These are phyloP conservation scores for Elysia crispata DNA, from an alignment of 2,888 invertebrate genomes.

Conservation along the genomic window DNA sequence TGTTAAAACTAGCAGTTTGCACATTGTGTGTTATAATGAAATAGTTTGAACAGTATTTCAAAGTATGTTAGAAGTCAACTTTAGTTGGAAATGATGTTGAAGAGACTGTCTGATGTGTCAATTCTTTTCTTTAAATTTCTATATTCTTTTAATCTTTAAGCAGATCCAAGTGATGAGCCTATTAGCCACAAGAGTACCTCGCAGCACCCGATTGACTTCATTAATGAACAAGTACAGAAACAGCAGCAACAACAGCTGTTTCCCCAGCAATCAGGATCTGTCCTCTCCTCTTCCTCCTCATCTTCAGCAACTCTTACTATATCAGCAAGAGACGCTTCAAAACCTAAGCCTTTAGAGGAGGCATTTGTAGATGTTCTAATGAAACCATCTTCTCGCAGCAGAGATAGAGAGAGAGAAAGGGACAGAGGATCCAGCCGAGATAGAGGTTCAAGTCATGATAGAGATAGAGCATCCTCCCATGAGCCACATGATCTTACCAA, in stretches of 20 bases:
- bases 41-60: too few relatives aligned
- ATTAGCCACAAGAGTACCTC: too few relatives aligned
- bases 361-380: slow-evolving; percentile 45
- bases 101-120: too few relatives aligned
- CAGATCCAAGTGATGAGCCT: too few relatives aligned
- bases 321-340: slow-evolving; percentile 39
- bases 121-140: too few relatives aligned
- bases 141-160: too few relatives aligned
- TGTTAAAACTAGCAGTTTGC: too few relatives aligned
- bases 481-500: slow-evolving; percentile 19
- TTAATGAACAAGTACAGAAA: slow-evolving; percentile 57
- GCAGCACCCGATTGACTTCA: slow-evolving; percentile 70
- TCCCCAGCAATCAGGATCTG: slow-evolving; percentile 27
- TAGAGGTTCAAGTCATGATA: slow-evolving; percentile 18
- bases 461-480: slow-evolving; percentile 26
- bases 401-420: slow-evolving; percentile 1
- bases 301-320: slow-evolving; percentile 42
- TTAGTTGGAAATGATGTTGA: too few relatives aligned
- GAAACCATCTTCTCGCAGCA: slow-evolving; percentile 43
- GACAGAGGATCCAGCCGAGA: slow-evolving; percentile 23
- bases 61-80: too few relatives aligned
- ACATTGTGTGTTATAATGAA: too few relatives aligned
- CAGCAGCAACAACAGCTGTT: slow-evolving; percentile 51
- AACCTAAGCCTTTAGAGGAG: slow-evolving; percentile 47
- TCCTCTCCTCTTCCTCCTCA: slow-evolving; percentile 35